A percentile compares a stretch with the other conserved stretches of the same genome.
phyloP scores from a whole-genome alignment of 2,888 invertebrate genomes.

The Tortrix viridana region DNA sequence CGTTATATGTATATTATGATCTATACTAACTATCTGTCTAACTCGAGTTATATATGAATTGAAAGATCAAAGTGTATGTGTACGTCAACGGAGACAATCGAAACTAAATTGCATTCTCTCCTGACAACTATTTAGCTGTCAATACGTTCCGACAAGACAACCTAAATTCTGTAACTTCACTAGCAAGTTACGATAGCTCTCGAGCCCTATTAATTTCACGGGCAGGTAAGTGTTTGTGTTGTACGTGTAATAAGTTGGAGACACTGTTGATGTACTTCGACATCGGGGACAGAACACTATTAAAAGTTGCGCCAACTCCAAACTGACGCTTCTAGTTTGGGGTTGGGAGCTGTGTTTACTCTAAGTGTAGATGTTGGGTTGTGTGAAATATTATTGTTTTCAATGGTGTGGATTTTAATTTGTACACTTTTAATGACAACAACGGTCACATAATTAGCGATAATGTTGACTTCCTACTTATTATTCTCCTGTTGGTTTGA shows the following conservation, averaged over 20 bases:
- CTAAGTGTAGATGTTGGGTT: neutral
- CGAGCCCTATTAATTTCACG: conserved; percentile 36
- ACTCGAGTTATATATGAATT: too few species aligned
- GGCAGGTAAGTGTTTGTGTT: conserved; percentile 38
- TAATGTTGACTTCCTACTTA: too few species aligned
- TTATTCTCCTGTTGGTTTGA: too few species aligned
- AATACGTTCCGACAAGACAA: neutral
- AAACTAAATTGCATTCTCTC: too few species aligned
- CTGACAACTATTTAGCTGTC: too few species aligned
- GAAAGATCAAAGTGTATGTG: too few species aligned
- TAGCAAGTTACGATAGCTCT: conserved; percentile 19
- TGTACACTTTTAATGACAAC: too few species aligned
- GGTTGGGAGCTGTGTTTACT: conserved; percentile 45
- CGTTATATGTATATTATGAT: too few species aligned
- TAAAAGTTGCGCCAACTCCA: conserved; percentile 75
- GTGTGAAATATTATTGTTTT: neutral
- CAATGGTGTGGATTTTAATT: too few species aligned
- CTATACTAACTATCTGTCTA: too few species aligned
- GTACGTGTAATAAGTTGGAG: conserved; percentile 34
- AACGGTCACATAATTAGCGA: too few species aligned
- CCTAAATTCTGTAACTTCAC: neutral
- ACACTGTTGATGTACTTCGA: conserved; percentile 29
- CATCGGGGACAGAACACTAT: conserved; percentile 66
- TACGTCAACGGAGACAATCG: too few species aligned
- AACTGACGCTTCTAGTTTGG: conserved; percentile 64